Percentiles rank a stretch among this genome's conserved stretches.
These are phyloP conservation scores for Falco berigora DNA, from an alignment of 2,797 vertebrate species.

Conservation along the genomic window DNA sequence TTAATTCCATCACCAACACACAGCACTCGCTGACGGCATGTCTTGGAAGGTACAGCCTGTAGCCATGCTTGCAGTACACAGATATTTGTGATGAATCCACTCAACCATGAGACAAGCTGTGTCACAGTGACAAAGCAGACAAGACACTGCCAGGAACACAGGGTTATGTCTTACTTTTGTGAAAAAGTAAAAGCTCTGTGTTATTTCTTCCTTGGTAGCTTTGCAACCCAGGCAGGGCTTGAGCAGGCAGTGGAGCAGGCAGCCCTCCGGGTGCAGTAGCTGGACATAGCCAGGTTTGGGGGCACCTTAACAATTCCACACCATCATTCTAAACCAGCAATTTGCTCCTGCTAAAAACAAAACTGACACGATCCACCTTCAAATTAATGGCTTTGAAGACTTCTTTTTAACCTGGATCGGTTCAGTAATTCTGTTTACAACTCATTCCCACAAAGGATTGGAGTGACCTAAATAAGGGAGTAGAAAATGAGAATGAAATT, in stretches of 20 bases:
- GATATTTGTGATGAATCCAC: neutral
- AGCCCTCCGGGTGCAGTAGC: fast-evolving
- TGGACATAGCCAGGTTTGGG: too few relatives aligned
- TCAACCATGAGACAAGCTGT: neutral
- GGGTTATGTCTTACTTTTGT: neutral
- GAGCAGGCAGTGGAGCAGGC: too few relatives aligned
- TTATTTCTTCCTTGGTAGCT: neutral
- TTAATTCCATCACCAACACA: neutral
- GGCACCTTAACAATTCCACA: neutral
- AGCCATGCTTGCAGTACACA: neutral
- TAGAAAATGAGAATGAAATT: neutral
- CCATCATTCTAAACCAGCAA: neutral
- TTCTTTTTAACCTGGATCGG: neutral
- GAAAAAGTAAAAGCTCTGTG: neutral
- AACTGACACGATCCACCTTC: neutral
- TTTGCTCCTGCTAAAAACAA: neutral
- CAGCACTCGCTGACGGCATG: neutral
- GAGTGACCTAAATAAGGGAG: neutral
- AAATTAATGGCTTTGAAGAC: neutral
- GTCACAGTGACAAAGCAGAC: constrained; percentile 12
- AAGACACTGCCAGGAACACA: neutral
- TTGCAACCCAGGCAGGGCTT: neutral
- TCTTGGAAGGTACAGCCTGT: neutral
- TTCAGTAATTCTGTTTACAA: neutral
- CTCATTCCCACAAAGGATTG: neutral